Percentiles rank a stretch among this genome's conserved stretches.
Conservation (phyloP, 2,888 invertebrate genomes). For the Troides helena region DNA sequence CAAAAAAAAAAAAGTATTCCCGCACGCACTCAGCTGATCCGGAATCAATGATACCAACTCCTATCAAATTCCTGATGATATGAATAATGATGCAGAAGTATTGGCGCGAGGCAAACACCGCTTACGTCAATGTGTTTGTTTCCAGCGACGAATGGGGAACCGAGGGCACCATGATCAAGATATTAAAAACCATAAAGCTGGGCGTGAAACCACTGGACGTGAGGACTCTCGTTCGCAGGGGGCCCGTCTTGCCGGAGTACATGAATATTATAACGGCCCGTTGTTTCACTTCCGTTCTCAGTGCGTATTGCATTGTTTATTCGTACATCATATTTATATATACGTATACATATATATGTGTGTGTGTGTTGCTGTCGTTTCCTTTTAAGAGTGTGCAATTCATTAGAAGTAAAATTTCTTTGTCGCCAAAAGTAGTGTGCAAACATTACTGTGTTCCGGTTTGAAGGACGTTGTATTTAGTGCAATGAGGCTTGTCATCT, state of each 20-base stretch:
- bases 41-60: no score
- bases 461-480: no score
- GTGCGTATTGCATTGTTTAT: conserved; percentile 32
- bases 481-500: no score
- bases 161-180: conserved; percentile 63
- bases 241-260: conserved; percentile 48
- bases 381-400: not conserved
- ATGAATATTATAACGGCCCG: conserved; percentile 52
- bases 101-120: not conserved
- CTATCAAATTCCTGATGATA: no score
- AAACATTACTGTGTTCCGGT: no score
- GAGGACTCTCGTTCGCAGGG: conserved; percentile 42
- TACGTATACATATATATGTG: not conserved
- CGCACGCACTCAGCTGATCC: no score
- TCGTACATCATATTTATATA: no score
- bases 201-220: conserved; percentile 43
- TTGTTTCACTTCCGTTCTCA: conserved; percentile 64
- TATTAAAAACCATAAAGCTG: conserved; percentile 40
- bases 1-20: no score
- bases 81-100: no score
- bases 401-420: no score
- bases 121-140: not conserved
- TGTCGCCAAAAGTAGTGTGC: no score
- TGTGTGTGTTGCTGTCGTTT: not conserved
- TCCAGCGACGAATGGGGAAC: conserved; percentile 67